Evolutionary conservation across 2,797 vertebrate genomes (phyloP).

Genomic region (Amphiprion clarkii): DNA sequence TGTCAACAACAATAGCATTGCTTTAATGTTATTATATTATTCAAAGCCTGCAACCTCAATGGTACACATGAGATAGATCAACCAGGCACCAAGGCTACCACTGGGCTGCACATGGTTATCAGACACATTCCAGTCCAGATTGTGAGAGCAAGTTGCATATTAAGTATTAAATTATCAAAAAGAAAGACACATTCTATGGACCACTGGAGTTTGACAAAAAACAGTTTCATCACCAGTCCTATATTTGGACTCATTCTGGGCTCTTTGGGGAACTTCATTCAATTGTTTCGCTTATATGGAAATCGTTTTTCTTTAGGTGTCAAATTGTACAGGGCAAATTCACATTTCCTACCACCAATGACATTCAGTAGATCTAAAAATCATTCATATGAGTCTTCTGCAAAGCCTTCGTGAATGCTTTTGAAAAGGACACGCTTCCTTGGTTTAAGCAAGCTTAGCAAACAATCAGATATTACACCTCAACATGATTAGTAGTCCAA

Average conservation of each 20-base stretch:
- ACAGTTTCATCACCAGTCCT: slow-evolving; percentile 55
- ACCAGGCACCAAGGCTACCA: slow-evolving; percentile 85
- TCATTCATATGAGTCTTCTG: slow-evolving; percentile 74
- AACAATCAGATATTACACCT: slow-evolving; percentile 74
- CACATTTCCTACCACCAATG: slow-evolving; percentile 59
- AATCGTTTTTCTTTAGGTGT: slow-evolving; percentile 64
- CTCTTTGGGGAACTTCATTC: slow-evolving; percentile 22
- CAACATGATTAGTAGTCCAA: slow-evolving; percentile 83
- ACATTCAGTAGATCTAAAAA: slow-evolving; percentile 75
- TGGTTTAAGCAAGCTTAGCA: slow-evolving; percentile 61
- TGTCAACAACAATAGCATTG: slow-evolving; percentile 89
- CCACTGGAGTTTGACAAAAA: slow-evolving; percentile 47
- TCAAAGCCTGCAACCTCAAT: slow-evolving; percentile 86
- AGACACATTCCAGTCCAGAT: slow-evolving; percentile 86
- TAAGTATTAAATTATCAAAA: slow-evolving; percentile 82
- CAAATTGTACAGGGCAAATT: slow-evolving; percentile 84
- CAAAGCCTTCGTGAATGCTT: slow-evolving; percentile 78
- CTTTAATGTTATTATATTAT: slow-evolving; percentile 85
- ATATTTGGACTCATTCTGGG: slow-evolving; percentile 54
- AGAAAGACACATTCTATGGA: slow-evolving; percentile 75
- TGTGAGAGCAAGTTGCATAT: slow-evolving; percentile 93
- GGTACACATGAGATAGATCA: slow-evolving; percentile 95
- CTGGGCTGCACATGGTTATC: slow-evolving; percentile 63
- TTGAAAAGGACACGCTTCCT: slow-evolving; percentile 57
- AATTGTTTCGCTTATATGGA: slow-evolving; percentile 40